Base-by-base conservation (phyloP, 1,140 invertebrate species). In the Calosoma granatense region DNA sequence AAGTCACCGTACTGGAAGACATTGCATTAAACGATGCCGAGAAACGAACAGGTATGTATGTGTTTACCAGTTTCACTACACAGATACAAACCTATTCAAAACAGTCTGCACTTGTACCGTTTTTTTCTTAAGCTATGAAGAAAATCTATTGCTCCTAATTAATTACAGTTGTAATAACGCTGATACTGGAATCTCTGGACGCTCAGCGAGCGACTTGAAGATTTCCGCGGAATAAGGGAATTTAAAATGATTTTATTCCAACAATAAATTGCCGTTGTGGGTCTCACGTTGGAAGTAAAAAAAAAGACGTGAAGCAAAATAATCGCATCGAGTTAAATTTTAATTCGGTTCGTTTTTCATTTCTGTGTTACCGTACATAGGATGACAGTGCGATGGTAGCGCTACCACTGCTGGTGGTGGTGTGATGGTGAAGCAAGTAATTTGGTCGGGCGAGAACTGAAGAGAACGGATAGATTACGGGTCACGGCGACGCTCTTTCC, bases 11-110 rank as follows among this genome's bases (percentile, higher is more conserved):
- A 0, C 74, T 94, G 12, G 88, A 92, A 67, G 89, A 91, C 65
- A 88, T 90, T 63, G 86, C 88, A 56, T 82, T 92, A 63, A 87
- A 88, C 67, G 89, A 91, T 70, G 87, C 90, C 2, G 90, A 91
- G 64, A 90, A 87, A 68, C 81, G 88, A 66, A 84, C 87, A 73
- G 88, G 90, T 92, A 78, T 76, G 70, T 67, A 51, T n/a, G n/a
- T n/a, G n/a, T n/a, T n/a, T n/a, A n/a, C n/a, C n/a, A n/a, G n/a
- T n/a, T n/a, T n/a, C n/a, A n/a, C n/a, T n/a, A n/a, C n/a, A n/a
- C n/a, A n/a, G n/a, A n/a, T n/a, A n/a, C n/a, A n/a, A n/a, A n/a
- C n/a, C n/a, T n/a, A n/a, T n/a, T n/a, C n/a, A n/a, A n/a, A n/a
- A n/a, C n/a, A n/a, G n/a, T n/a, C n/a, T n/a, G n/a, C n/a, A n/a